Evolutionary conservation across 2,888 invertebrate species (phyloP).

Genomic region (Conchocele bisecta): DNA sequence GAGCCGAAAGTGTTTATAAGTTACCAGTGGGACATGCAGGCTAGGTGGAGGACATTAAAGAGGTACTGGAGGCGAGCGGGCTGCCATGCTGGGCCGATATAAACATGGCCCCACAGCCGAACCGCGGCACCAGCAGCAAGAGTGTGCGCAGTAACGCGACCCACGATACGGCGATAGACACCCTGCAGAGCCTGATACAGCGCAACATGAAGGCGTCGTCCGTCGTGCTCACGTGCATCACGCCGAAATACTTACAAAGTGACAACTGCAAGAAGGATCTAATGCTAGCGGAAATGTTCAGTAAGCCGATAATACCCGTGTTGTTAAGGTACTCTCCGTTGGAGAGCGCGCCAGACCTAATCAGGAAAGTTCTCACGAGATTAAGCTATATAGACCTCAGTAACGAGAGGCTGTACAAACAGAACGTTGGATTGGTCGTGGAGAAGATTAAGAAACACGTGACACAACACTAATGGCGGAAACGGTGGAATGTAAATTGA

Average conservation of each 20-base stretch:
- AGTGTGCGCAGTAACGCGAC: constrained; percentile 68
- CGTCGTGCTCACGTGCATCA: constrained; percentile 78
- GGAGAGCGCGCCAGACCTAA: constrained; percentile 76
- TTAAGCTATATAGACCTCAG: constrained; percentile 77
- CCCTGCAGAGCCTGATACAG: constrained; percentile 76
- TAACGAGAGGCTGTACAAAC: constrained; percentile 78
- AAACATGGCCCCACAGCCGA: constrained; percentile 68
- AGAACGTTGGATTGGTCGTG: constrained; percentile 73
- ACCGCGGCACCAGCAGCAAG: constrained; percentile 72
- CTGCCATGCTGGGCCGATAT: constrained; percentile 80
- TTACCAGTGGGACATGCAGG: constrained; percentile 82
- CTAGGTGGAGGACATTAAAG: constrained; percentile 78
- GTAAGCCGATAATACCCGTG: constrained; percentile 79
- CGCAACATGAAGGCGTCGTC: constrained; percentile 76
- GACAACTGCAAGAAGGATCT: constrained; percentile 81
- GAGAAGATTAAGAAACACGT: constrained; percentile 74
- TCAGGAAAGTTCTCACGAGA: constrained; percentile 74
- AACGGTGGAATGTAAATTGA: too few species aligned
- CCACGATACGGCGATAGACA: constrained; percentile 65
- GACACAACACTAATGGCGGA: constrained; percentile 28
- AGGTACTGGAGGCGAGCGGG: constrained; percentile 71
- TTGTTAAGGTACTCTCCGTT: constrained; percentile 78
- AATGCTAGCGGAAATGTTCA: constrained; percentile 77
- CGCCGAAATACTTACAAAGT: constrained; percentile 81
- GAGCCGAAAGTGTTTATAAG: constrained; percentile 78